These are phyloP conservation scores for Riparia riparia DNA, from an alignment of 2,113 vertebrate species.

Conservation along the genomic window DNA sequence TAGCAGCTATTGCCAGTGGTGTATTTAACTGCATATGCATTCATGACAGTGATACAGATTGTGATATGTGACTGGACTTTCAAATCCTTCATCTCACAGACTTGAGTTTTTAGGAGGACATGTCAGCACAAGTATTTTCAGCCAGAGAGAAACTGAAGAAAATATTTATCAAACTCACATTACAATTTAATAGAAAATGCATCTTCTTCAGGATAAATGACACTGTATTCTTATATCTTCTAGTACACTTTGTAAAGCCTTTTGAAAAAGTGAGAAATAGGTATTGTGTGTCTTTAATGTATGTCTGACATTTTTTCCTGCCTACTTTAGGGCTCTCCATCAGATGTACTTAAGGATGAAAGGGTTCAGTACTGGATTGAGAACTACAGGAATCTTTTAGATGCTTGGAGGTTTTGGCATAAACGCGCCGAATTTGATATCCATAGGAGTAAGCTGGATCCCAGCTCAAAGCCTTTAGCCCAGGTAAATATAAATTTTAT, in stretches of 20 bases:
- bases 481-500: conserved; percentile 79
- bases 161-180: not conserved
- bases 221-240: not conserved
- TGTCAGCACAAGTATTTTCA: not conserved
- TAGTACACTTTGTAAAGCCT: not conserved
- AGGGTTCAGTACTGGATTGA: conserved; percentile 99
- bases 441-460: conserved; percentile 95
- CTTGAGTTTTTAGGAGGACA: fast-evolving
- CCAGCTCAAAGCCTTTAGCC: conserved; percentile 96
- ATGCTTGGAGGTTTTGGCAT: conserved; percentile 99
- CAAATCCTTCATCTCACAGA: not conserved
- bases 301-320: not conserved
- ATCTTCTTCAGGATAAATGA: not conserved
- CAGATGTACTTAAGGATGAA: conserved; percentile 93
- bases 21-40: not conserved
- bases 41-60: not conserved
- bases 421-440: conserved; percentile 99
- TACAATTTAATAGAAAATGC: not conserved
- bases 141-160: not conserved
- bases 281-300: not conserved
- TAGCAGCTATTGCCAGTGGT: not conserved
- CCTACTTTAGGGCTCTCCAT: conserved; percentile 85
- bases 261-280: not conserved
- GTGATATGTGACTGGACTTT: not conserved
- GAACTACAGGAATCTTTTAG: conserved; percentile 96